Base-by-base conservation (phyloP, 2,888 invertebrate species). In the Cancer borealis region DNA sequence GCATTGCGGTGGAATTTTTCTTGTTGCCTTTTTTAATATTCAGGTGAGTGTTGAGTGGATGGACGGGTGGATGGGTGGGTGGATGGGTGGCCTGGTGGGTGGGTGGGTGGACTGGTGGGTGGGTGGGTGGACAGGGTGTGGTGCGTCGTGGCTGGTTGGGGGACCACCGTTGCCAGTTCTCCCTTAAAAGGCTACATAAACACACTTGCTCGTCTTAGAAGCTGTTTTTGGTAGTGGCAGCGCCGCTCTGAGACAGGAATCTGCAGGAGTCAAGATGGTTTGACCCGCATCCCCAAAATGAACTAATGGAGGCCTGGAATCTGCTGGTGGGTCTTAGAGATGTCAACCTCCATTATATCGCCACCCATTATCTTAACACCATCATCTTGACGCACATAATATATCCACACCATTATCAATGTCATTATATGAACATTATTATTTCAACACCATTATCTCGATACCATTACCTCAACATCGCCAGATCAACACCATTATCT, bases 161-260 rank as follows among this genome's bases (percentile, higher is more conserved):
- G 84, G 84, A 84, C 10, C 12, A 84, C 14, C 39, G 84, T 84
- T 39, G 84, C 84, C 84, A 84, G 39, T 39, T 84, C 12, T 84
- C 2, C 84, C 84, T 14, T 84, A 84, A 84, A 84, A 84, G 84
- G 84, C 30, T 84, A 84, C 3, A 84, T 84, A 30, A 84, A 84
- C 84, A 84, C 84, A 84, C 84, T 84, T 84, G 39, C 84, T 39
- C 84, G 39, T 39, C 84, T 39, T 84, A 3, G 12, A 84, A 39
- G 73, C 73, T 73, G 73, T 73, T 73, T 73, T 73, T 73, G 73
- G 73, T 73, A 73, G 26, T 73, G 73, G 73, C 73, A 73, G 26
- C 73, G 26, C 8, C 73, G n/a, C 26, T 26, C 73, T 10, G 6
- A 73, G 73, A 73, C 73, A 73, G 73, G 26, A 73, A 26, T 73